Evolutionary conservation across 2,113 vertebrate genomes (phyloP).

Genomic region (Uria aalge): DNA sequence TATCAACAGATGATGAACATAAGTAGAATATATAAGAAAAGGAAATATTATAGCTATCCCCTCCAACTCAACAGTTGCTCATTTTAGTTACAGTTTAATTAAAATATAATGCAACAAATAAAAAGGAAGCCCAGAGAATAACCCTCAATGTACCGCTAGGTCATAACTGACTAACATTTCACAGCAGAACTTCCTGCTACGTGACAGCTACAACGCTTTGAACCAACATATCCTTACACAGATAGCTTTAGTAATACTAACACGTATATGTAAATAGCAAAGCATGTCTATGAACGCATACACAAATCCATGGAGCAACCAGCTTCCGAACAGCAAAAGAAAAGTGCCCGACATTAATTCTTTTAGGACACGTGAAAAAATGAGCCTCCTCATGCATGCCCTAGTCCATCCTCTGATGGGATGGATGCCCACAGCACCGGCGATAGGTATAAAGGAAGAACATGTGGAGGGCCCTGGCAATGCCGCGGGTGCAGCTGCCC

Average conservation of each 20-base stretch:
- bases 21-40: not conserved
- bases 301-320: not conserved
- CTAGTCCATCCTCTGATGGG: fast-evolving
- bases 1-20: not conserved
- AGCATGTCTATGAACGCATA: fast-evolving
- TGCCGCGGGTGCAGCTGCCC: not conserved
- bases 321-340: not conserved
- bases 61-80: not conserved
- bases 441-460: fast-evolving
- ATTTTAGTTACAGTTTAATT: not conserved
- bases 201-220: not conserved
- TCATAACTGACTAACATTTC: not conserved
- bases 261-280: fast-evolving
- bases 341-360: not conserved
- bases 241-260: not conserved
- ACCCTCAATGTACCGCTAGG: not conserved
- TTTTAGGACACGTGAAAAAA: not conserved
- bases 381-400: fast-evolving
- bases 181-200: not conserved
- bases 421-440: not conserved
- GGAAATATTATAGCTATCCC: not conserved
- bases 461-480: not conserved
- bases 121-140: not conserved
- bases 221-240: not conserved
- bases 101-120: not conserved